These are phyloP conservation scores for Coilia nasus DNA, from an alignment of 2,797 vertebrate species.

Conservation along the genomic window DNA sequence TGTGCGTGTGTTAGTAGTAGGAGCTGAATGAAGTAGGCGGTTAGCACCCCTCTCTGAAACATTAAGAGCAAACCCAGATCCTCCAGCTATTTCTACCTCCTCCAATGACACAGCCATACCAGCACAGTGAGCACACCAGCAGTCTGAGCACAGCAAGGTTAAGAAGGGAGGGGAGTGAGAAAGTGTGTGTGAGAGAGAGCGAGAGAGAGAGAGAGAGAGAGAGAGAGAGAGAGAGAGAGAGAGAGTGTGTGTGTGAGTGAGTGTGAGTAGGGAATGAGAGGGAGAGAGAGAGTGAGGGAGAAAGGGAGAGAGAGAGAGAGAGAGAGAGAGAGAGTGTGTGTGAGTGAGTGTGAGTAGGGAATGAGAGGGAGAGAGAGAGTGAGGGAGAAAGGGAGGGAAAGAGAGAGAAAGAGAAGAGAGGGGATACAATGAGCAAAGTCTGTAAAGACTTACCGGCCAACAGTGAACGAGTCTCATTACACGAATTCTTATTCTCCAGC, in stretches of 20 bases:
- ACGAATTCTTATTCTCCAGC: constrained; percentile 48
- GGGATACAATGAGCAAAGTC: constrained; percentile 61
- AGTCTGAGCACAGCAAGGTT: constrained; percentile 3
- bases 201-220: constrained; percentile 35
- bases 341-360: not conserved
- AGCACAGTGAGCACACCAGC: not conserved
- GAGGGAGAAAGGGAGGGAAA: not conserved
- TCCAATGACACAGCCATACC: not conserved
- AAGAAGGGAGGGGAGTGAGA: constrained; percentile 18
- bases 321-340: constrained; percentile 34
- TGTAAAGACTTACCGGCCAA: constrained; percentile 86
- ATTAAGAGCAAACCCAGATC: constrained; percentile 14
- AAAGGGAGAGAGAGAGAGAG: constrained; percentile 34
- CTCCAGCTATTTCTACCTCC: constrained; percentile 10
- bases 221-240: not conserved
- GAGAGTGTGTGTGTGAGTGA: not conserved
- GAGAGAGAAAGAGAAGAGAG: constrained; percentile 17
- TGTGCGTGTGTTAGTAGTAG: not conserved
- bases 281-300: constrained; percentile 28
- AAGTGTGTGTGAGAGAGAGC: not conserved
- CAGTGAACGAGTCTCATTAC: constrained; percentile 57
- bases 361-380: not conserved
- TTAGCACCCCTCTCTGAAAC: not conserved
- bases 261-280: constrained; percentile 35
- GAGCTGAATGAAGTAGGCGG: not conserved